Base-by-base conservation (phyloP, 2,888 invertebrate species). In the Caenorhabditis wallacei region DNA sequence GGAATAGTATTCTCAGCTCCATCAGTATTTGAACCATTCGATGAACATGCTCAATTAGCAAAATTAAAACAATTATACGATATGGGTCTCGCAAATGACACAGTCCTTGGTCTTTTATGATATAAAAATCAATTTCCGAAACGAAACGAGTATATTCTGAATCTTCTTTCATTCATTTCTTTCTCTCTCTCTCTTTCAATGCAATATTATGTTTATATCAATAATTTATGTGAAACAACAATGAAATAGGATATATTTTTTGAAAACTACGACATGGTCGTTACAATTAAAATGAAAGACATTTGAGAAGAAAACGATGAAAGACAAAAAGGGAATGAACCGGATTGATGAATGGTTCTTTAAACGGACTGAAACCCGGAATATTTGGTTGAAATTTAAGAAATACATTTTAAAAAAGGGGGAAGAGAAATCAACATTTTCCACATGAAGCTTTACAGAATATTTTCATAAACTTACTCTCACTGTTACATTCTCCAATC, bases 1-100 rank as follows among this genome's bases (percentile, higher is more conserved):
- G 87, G 92, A 70, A 93, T 93, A 69, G 90, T 93, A 57, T 88
- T 93, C 71, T 92, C 92, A 66, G 93, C 93, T 1, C 93, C 93
- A 2, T 91, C 92, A 83, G 92, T 93, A n/a, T 92, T 93, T 80
- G 92, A 92, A 74, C 91, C 85, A 66, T 90, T 92, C 35, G 92
- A 92, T 76, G 92, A 92, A 76, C 69, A 86, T 26, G 80, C 80
- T 43, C 80, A 82, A 53, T 82, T 87, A 53, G 66, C 78, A 48
- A 69, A 80, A 66, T 64, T 87, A 24, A 84, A 82, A 26, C 68
- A 80, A 54, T 72, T 87, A 22, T 87, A 86, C 51, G 83, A 87
- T 66, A 83, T 83, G 83, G 83, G 83, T 75, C 80, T 83, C 4
- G 78, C 79, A 43, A 80, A 83, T 48, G 80, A 83, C 68, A 78